These are phyloP conservation scores for Ceuthmochares aereus DNA, from an alignment of 2,113 vertebrate species.

Conservation along the genomic window DNA sequence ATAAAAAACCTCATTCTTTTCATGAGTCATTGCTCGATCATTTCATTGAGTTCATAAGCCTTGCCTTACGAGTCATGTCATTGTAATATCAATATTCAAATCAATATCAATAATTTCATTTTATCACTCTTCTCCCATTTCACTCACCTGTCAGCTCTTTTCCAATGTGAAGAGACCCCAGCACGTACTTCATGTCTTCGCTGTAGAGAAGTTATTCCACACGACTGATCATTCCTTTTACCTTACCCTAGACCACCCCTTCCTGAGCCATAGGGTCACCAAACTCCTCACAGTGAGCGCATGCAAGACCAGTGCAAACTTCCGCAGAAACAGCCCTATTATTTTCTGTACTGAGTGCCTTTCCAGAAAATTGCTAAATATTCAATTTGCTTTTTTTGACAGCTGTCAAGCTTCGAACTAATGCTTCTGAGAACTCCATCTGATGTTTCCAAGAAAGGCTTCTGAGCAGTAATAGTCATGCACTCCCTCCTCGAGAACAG, in stretches of 20 bases:
- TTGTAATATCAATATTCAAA: neutral
- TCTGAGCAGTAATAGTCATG: neutral
- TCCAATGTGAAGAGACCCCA: neutral
- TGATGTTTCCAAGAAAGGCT: conserved; percentile 16
- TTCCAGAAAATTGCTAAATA: conserved; percentile 3
- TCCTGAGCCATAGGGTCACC: neutral
- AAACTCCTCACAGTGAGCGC: neutral
- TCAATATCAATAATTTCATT: neutral
- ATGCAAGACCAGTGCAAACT: neutral
- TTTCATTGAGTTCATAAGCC: neutral
- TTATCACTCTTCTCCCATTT: neutral
- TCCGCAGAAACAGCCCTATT: neutral
- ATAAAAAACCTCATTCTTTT: neutral
- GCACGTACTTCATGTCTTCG: neutral
- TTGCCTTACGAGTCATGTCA: neutral
- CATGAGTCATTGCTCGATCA: neutral
- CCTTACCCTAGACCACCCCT: neutral
- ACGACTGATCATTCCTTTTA: neutral
- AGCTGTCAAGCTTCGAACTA: conserved; percentile 10
- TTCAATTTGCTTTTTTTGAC: conserved; percentile 1
- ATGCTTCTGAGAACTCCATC: conserved; percentile 20
- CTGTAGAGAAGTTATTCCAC: neutral
- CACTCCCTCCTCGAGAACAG: neutral
- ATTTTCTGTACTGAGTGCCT: neutral
- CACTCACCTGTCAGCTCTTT: neutral